phyloP scores from a whole-genome alignment of 2,888 invertebrate genomes.

The Epinotia brunnichana region DNA sequence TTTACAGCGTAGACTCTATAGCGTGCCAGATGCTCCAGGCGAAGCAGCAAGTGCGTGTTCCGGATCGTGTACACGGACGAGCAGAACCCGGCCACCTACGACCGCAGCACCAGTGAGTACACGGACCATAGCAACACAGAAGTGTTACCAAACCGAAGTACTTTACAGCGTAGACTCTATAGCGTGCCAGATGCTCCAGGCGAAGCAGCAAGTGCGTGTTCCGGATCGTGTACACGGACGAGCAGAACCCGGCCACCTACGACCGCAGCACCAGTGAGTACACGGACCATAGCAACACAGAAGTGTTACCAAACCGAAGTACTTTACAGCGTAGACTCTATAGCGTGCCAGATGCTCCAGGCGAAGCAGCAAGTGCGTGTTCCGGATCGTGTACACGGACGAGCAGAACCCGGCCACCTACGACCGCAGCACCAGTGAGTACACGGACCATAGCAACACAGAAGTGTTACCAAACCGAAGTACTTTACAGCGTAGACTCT shows the following conservation, averaged over 20 bases:
- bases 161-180: too few relatives aligned
- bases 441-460: too few relatives aligned
- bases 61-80: conserved; percentile 87
- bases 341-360: conserved; percentile 67
- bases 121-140: too few relatives aligned
- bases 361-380: conserved; percentile 88
- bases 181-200: background rate
- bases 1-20: too few relatives aligned
- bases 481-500: conserved; percentile 92
- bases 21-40: conserved; percentile 74
- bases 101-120: background rate
- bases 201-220: background rate
- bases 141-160: conserved; percentile 57
- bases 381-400: conserved; percentile 88
- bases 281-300: too few relatives aligned
- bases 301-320: too few relatives aligned
- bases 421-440: conserved; percentile 2
- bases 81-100: conserved; percentile 19
- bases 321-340: too few relatives aligned
- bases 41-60: conserved; percentile 88
- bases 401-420: conserved; percentile 45
- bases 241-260: background rate
- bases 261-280: background rate
- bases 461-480: conserved; percentile 82
- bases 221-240: conserved; percentile 4